Base-by-base conservation (phyloP, 2,888 invertebrate species). In the Xiphydria camelus region DNA sequence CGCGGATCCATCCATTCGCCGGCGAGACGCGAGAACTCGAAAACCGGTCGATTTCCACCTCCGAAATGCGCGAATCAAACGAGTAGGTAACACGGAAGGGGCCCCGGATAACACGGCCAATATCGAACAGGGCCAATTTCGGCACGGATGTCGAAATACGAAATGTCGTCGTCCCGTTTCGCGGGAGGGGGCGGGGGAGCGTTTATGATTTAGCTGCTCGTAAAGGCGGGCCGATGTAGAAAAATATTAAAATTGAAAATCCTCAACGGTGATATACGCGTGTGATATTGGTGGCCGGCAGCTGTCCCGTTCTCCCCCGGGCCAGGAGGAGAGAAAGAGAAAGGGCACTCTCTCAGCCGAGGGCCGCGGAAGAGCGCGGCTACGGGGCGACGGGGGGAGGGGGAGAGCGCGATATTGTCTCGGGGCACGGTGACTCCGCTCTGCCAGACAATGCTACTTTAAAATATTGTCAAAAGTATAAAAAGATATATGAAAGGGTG, bases 211-310 rank as follows among this genome's bases (percentile, higher is more conserved):
- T 68, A 68, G 62, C 60, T 49, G 57, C 58, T 72, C 70, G 66
- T 72, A 70, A 73, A 66, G 60, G 56, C 57, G 48, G 45, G 47
- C 50, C 60, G 58, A 59, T 64, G 63, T 66, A 56, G 66, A 62
- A 66, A 73, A 73, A 66, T 74, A 75, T 75, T 73, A 72, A 74
- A 74, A 73, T 72, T 70, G 73, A 73, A 73, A 73, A 70, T 71
- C 63, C 65, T 62, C 60, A 62, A 61, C 53, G 55, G 53, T 66
- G 60, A 75, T 71, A 70, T 66, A 68, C 66, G 66, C 62, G 55
- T 57, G 62, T 58, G 68, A 74, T 75, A 73, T 75, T 70, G 73
- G 71, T 71, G 73, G 71, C 73, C 72, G 55, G 73, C 73, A 73
- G 73, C 67, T 73, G 72, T 29, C 5, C 22, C 38, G 26, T 17